Evolutionary conservation across 2,797 vertebrate genomes (phyloP).

Genomic region (Strix occidentalis): DNA sequence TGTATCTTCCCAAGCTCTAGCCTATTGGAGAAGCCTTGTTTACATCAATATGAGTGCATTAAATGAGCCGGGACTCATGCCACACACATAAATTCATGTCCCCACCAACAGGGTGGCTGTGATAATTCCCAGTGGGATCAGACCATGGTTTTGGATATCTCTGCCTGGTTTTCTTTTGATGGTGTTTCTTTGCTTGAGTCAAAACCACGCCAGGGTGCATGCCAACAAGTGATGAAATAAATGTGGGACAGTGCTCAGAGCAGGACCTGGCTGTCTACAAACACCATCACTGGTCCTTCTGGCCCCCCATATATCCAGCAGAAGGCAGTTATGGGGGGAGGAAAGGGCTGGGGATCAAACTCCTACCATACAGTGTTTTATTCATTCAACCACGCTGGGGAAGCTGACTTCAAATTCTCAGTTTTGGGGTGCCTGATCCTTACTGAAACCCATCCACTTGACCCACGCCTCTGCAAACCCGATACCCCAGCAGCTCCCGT

Average conservation of each 20-base stretch:
- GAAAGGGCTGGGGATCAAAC: neutral
- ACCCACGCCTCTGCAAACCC: neutral
- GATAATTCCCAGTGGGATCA: neutral
- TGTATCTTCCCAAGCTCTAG: neutral
- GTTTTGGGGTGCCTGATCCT: neutral
- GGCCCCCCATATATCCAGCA: neutral
- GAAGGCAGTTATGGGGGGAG: neutral
- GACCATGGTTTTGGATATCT: neutral
- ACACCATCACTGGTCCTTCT: neutral
- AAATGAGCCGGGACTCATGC: neutral
- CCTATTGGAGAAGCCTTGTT: neutral
- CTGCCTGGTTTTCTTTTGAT: neutral
- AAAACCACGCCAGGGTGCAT: neutral
- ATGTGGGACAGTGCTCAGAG: neutral
- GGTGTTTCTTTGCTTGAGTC: neutral
- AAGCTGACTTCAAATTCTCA: neutral
- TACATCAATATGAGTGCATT: neutral
- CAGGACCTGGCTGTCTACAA: neutral
- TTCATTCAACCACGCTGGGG: neutral
- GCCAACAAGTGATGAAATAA: neutral
- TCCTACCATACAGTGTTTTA: neutral
- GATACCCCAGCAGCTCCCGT: neutral
- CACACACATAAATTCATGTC: neutral
- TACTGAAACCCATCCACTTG: neutral
- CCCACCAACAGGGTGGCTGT: neutral